phyloP scores from a whole-genome alignment of 2,797 vertebrate genomes.

The Periophthalmus magnuspinnatus region DNA sequence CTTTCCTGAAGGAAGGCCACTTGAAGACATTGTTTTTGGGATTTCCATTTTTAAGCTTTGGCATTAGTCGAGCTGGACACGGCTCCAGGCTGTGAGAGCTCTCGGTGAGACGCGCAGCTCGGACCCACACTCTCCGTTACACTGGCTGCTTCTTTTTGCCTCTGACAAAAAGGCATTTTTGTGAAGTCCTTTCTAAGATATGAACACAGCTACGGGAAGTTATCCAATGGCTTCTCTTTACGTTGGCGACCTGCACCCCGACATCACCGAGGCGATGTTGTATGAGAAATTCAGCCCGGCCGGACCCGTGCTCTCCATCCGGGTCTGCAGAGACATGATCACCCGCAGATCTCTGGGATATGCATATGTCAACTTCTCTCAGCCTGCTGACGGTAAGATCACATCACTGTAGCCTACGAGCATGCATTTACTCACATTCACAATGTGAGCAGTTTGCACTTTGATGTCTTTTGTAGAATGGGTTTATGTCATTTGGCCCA shows the following conservation, averaged over 20 bases:
- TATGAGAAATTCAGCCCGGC: constrained; percentile 99
- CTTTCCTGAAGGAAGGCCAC: constrained; percentile 36
- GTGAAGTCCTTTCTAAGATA: constrained; percentile 60
- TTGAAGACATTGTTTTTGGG: constrained; percentile 25
- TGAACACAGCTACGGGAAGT: constrained; percentile 90
- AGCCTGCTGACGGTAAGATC: constrained; percentile 92
- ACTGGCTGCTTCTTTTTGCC: constrained; percentile 28
- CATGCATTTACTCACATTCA: too few relatives aligned
- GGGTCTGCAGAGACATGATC: constrained; percentile 98
- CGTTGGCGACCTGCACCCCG: constrained; percentile 96
- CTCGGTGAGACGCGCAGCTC: constrained; percentile 25
- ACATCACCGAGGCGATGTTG: constrained; percentile 98
- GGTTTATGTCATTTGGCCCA: constrained; percentile 42
- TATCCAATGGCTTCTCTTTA: constrained; percentile 98
- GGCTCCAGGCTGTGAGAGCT: constrained; percentile 16
- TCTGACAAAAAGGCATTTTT: constrained; percentile 17
- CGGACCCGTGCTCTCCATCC: constrained; percentile 95
- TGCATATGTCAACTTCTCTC: constrained; percentile 98
- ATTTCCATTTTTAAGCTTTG: constrained; percentile 31
- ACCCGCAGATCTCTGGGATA: constrained; percentile 95
- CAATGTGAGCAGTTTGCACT: not conserved
- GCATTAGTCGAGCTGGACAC: constrained; percentile 24
- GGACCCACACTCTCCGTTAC: constrained; percentile 11
- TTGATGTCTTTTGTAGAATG: not conserved
- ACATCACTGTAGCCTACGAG: not conserved